Conservation (phyloP, 2,888 invertebrate species). For the Epinotia brunnichana region DNA sequence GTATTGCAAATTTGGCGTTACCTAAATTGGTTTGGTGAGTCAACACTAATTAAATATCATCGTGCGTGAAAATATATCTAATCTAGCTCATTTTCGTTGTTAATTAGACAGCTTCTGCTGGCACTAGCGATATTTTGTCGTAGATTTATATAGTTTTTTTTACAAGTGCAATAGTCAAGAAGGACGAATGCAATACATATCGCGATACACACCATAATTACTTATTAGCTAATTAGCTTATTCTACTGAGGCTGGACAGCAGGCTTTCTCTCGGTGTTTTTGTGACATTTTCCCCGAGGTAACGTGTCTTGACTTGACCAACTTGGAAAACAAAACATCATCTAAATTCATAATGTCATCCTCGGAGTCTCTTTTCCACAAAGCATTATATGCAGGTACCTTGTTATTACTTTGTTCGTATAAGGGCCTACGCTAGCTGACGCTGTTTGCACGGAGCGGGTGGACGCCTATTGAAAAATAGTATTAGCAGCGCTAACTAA, state of each 20-base stretch:
- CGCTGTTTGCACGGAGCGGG: too few relatives aligned
- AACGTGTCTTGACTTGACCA: neutral
- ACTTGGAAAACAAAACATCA: too few relatives aligned
- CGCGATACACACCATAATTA: neutral
- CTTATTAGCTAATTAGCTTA: neutral
- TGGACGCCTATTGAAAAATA: too few relatives aligned
- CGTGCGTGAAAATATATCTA: neutral
- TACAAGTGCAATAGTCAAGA: neutral
- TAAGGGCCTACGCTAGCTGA: too few relatives aligned
- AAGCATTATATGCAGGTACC: neutral
- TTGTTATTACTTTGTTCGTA: neutral
- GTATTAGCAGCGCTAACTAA: too few relatives aligned
- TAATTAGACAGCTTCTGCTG: neutral
- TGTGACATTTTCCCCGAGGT: neutral
- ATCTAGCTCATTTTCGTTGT: neutral
- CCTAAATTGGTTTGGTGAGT: constrained; percentile 19
- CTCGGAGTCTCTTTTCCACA: neutral
- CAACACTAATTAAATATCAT: constrained; percentile 15
- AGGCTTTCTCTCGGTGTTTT: neutral
- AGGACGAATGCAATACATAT: neutral
- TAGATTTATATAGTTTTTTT: neutral
- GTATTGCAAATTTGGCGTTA: constrained; percentile 23
- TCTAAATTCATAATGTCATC: neutral
- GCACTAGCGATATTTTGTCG: neutral
- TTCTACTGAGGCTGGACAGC: neutral